Conservation (phyloP, 2,113 vertebrate species). For the Cavia porcellus region DNA sequence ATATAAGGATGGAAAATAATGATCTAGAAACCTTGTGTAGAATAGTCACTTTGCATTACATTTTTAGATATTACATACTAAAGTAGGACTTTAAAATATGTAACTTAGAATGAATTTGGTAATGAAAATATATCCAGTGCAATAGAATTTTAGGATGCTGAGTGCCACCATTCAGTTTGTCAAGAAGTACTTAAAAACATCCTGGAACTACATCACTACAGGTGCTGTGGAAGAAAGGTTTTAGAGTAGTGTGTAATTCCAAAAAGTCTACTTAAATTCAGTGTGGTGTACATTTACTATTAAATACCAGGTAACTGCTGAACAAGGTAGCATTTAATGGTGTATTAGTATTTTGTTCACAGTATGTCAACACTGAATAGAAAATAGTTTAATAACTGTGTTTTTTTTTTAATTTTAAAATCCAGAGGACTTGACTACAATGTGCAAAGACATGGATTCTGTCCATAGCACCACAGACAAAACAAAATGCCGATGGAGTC, state of each 20-base stretch:
- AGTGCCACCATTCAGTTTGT: not conserved
- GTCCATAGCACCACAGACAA: not conserved
- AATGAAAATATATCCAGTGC: not conserved
- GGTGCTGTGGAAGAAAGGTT: not conserved
- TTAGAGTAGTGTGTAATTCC: not conserved
- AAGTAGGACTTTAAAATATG: not conserved
- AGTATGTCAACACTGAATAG: not conserved
- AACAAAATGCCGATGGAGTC: not conserved
- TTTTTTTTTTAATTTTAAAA: not conserved
- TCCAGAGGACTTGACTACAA: not conserved
- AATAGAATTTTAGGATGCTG: not conserved
- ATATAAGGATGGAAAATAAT: not conserved
- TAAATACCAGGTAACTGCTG: not conserved
- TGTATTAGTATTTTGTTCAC: not conserved
- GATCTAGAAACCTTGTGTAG: not conserved
- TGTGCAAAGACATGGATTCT: not conserved
- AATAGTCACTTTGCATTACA: not conserved
- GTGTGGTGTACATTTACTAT: not conserved
- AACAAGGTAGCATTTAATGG: not conserved
- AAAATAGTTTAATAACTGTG: not conserved
- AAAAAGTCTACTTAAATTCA: not conserved
- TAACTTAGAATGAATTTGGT: not conserved
- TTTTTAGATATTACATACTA: slow-evolving; percentile 1
- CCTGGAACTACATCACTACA: not conserved
- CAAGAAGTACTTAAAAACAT: not conserved